Evolutionary conservation across 2,797 vertebrate genomes (phyloP).

Genomic region (Peromyscus nudipes): DNA sequence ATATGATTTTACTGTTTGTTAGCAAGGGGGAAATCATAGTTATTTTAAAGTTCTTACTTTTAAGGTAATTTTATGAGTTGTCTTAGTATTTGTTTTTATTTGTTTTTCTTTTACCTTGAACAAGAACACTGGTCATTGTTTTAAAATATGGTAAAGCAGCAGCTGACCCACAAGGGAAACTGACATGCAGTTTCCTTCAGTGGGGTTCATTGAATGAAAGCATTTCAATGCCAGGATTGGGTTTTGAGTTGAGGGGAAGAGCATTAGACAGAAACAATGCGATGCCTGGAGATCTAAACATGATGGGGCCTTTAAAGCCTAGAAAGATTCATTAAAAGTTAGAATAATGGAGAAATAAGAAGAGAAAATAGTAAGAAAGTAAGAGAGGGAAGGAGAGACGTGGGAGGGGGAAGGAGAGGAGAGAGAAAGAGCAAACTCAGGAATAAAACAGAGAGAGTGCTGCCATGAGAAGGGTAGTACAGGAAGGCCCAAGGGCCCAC

Average conservation of each 20-base stretch:
- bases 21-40: fast-evolving
- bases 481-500: no score
- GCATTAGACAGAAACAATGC: no score
- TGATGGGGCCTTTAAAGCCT: neutral
- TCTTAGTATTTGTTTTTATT: neutral
- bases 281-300: neutral
- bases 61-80: neutral
- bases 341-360: neutral
- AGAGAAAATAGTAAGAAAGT: neutral
- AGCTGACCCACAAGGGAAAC: neutral
- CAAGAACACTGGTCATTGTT: neutral
- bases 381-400: neutral
- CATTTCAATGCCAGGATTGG: neutral
- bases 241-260: no score
- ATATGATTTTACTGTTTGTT: neutral
- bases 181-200: neutral
- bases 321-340: neutral
- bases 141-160: neutral
- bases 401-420: neutral
- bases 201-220: neutral
- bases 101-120: neutral
- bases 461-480: neutral
- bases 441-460: neutral
- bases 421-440: no score
- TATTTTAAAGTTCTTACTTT: neutral